phyloP scores from a whole-genome alignment of 2,113 vertebrate genomes.

The Syrrhaptes paradoxus region DNA sequence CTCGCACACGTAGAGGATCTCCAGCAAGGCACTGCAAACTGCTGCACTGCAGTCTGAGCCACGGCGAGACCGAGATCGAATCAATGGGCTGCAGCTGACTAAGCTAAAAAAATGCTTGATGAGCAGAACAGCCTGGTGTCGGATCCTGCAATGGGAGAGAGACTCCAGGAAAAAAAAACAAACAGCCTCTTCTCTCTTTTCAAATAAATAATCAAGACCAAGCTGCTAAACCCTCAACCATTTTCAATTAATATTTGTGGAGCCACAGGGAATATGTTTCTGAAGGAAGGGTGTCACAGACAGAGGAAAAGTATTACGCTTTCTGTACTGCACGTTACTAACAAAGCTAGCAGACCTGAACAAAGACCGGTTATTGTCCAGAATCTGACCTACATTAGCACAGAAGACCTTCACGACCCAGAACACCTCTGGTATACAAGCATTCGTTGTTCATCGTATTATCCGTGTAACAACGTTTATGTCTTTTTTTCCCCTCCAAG shows the following conservation, averaged over 20 bases:
- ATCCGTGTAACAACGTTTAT: background rate
- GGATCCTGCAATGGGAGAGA: background rate
- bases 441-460: background rate
- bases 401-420: background rate
- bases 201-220: background rate
- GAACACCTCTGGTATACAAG: background rate
- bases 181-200: background rate
- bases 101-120: conserved; percentile 48
- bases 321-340: background rate
- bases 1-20: background rate
- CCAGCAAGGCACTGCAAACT: conserved; percentile 48
- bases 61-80: conserved; percentile 18
- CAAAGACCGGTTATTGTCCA: background rate
- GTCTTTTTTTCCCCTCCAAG: background rate
- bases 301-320: background rate
- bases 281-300: background rate
- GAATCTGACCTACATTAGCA: background rate
- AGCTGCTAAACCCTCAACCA: background rate
- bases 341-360: background rate
- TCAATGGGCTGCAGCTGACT: conserved; percentile 70
- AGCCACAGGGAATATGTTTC: background rate
- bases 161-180: background rate
- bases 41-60: conserved; percentile 70
- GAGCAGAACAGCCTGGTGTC: background rate
- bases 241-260: background rate